phyloP scores from a whole-genome alignment of 2,113 vertebrate species.

The Herpailurus yagouaroundi region DNA sequence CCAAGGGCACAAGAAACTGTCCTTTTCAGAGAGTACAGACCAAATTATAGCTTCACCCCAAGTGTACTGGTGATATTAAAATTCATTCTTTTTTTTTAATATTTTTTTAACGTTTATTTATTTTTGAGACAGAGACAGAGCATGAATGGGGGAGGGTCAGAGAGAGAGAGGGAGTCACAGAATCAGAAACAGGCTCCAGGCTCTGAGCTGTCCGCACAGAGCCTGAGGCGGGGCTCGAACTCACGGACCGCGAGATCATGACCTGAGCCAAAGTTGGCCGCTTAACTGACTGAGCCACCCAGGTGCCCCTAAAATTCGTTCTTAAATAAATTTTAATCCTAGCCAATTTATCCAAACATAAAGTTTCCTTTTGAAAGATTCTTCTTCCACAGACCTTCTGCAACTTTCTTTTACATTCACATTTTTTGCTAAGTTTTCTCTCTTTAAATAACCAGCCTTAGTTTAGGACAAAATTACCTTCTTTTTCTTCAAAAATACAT shows the following conservation, averaged over 20 bases:
- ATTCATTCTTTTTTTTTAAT: background rate
- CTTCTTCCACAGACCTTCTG: background rate
- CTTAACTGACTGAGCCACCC: too few species aligned
- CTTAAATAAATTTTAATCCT: background rate
- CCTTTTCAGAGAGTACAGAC: background rate
- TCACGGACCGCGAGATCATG: too few species aligned
- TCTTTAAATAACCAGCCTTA: background rate
- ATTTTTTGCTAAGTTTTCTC: background rate
- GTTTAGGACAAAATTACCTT: background rate
- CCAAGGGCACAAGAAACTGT: background rate
- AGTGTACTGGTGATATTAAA: background rate
- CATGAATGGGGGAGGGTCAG: too few species aligned
- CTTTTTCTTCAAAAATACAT: background rate
- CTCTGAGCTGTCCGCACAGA: too few species aligned
- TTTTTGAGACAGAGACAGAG: too few species aligned
- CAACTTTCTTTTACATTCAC: background rate
- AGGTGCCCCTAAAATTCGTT: background rate
- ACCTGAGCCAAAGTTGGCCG: too few species aligned
- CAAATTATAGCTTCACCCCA: background rate
- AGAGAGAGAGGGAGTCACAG: too few species aligned
- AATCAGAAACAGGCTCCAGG: too few species aligned
- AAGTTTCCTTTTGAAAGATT: background rate
- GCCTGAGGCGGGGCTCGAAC: fast-evolving
- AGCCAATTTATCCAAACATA: background rate
- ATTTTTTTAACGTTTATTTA: too few species aligned